These are phyloP conservation scores for Enteromius paludinosus DNA, from an alignment of 2,797 vertebrate species.

Conservation along the genomic window DNA sequence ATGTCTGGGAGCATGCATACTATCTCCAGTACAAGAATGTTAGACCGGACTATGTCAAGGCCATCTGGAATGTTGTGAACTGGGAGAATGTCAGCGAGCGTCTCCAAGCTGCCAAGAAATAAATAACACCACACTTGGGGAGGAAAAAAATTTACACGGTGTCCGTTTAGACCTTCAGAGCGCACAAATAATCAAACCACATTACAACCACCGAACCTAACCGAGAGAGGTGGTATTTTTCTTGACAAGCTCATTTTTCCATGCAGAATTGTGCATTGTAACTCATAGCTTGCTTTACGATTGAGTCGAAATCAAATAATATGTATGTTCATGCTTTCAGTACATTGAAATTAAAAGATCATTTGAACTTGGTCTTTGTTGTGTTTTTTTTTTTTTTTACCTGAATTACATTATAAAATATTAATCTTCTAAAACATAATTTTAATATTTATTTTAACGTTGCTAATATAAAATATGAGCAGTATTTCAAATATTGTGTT, in stretches of 20 bases:
- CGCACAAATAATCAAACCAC: constrained; percentile 12
- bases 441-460: not conserved
- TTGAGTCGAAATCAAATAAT: not conserved
- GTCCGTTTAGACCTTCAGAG: constrained; percentile 10
- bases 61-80: constrained; percentile 96
- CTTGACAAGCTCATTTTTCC: not conserved
- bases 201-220: constrained; percentile 4
- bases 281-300: not conserved
- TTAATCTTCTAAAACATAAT: not conserved
- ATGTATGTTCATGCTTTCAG: constrained; percentile 23
- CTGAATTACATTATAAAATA: not conserved
- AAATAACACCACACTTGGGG: constrained; percentile 46
- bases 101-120: constrained; percentile 85
- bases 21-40: constrained; percentile 99
- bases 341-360: constrained; percentile 54
- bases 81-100: constrained; percentile 94
- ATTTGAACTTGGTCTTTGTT: constrained; percentile 40
- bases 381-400: constrained; percentile 16
- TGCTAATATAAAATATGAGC: not conserved
- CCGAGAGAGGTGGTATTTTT: not conserved
- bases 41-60: constrained; percentile 95
- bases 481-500: not conserved
- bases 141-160: not conserved
- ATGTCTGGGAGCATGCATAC: constrained; percentile 99
- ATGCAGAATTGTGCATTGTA: not conserved